Percentiles rank a stretch among this genome's conserved stretches.
Evolutionary conservation across 2,113 vertebrate species (phyloP).

Genomic region (Loxodonta africana): DNA sequence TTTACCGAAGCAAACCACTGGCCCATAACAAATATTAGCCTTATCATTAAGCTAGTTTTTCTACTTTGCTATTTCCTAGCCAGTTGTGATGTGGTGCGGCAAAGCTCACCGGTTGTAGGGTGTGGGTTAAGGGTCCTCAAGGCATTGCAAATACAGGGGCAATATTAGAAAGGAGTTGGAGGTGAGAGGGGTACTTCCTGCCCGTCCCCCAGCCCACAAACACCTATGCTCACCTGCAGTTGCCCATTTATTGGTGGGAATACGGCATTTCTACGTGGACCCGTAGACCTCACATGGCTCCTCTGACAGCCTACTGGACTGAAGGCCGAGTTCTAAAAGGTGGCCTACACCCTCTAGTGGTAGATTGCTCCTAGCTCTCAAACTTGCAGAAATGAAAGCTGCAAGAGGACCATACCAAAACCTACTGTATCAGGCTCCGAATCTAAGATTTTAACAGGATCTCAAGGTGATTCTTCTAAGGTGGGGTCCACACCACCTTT

Average conservation of each 20-base stretch:
- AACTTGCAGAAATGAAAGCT: not conserved
- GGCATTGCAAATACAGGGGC: not conserved
- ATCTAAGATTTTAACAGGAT: not conserved
- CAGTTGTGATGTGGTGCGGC: rapidly evolving
- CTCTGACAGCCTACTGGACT: not conserved
- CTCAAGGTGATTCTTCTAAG: not conserved
- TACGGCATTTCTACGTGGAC: not conserved
- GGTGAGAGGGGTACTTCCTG: not conserved
- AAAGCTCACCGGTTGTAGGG: not conserved
- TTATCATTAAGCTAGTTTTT: not conserved
- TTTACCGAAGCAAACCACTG: not conserved
- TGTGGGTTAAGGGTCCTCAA: not conserved
- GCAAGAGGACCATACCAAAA: not conserved
- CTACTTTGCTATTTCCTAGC: not conserved
- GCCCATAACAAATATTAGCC: not conserved
- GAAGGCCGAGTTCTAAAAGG: not conserved
- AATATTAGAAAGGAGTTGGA: not conserved
- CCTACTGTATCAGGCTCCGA: not conserved
- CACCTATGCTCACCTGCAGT: not conserved
- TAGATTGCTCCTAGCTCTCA: not conserved
- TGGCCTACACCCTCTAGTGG: conserved; percentile 73
- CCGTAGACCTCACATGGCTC: not conserved
- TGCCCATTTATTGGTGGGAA: not conserved
- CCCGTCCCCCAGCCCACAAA: not conserved
- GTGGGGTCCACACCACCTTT: not conserved